These are phyloP conservation scores for Maniola hyperantus DNA, from an alignment of 2,888 invertebrate species.

Conservation along the genomic window DNA sequence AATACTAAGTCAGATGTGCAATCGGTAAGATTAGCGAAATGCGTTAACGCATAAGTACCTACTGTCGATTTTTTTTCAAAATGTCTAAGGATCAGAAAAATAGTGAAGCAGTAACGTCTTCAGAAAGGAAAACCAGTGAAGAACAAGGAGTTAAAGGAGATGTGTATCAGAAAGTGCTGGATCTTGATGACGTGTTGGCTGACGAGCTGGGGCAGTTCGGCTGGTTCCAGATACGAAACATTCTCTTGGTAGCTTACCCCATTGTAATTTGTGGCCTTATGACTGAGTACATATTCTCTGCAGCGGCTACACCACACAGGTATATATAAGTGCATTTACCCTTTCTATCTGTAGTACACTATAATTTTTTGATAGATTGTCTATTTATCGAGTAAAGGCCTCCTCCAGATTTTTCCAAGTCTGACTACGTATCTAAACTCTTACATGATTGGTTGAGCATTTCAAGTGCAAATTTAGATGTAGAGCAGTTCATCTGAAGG, in stretches of 20 bases:
- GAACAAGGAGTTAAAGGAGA: conserved; percentile 1
- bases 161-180: conserved; percentile 33
- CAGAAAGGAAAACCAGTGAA: not conserved
- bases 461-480: no score
- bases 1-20: not conserved
- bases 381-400: no score
- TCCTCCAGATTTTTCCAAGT: no score
- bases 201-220: conserved; percentile 83
- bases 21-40: not conserved
- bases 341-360: no score
- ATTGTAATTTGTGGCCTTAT: conserved; percentile 84
- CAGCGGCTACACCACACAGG: conserved; percentile 87
- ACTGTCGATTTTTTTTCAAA: not conserved
- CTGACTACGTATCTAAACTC: no score
- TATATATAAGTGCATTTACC: conserved; percentile 49
- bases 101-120: not conserved
- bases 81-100: not conserved
- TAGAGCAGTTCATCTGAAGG: no score
- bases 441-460: no score
- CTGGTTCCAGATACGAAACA: conserved; percentile 82
- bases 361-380: no score
- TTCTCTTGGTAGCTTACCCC: conserved; percentile 81
- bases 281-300: conserved; percentile 87
- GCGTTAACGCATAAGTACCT: not conserved
- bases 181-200: conserved; percentile 71